Percentiles rank a stretch among this genome's conserved stretches.
These are phyloP conservation scores for Pygoscelis antarcticus DNA, from an alignment of 2,113 vertebrate genomes.

Conservation along the genomic window DNA sequence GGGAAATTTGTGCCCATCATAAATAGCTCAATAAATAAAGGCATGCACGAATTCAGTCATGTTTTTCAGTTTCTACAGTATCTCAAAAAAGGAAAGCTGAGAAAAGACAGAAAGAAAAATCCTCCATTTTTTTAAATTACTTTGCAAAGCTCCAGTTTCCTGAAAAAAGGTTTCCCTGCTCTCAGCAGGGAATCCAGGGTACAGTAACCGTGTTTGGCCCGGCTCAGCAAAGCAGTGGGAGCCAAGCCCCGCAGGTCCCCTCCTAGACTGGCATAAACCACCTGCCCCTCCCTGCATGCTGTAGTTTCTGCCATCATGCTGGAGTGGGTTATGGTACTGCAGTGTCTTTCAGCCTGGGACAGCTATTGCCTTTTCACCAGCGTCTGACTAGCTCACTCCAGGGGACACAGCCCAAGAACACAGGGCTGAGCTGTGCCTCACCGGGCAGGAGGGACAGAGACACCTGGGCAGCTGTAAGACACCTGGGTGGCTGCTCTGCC, in stretches of 20 bases:
- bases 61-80: constrained; percentile 19
- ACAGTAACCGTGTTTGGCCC: not conserved
- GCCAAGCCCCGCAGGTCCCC: not conserved
- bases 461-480: not conserved
- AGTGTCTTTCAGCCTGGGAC: not conserved
- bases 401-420: not conserved
- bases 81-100: not conserved
- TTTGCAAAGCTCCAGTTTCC: not conserved
- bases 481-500: not conserved
- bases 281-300: not conserved
- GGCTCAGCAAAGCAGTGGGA: not conserved
- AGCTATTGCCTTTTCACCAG: not conserved
- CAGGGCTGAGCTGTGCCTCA: fast-evolving
- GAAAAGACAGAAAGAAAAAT: constrained; percentile 18
- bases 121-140: not conserved
- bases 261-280: not conserved
- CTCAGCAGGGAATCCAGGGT: not conserved
- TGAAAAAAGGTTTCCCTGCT: not conserved
- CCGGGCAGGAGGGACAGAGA: not conserved
- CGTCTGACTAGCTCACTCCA: not conserved
- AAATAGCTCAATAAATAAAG: constrained; percentile 57
- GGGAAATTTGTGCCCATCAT: constrained; percentile 54
- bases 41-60: constrained; percentile 24
- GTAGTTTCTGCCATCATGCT: not conserved
- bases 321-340: not conserved